Evolutionary conservation across 2,113 vertebrate genomes (phyloP).

Genomic region (Indicator maculatus): DNA sequence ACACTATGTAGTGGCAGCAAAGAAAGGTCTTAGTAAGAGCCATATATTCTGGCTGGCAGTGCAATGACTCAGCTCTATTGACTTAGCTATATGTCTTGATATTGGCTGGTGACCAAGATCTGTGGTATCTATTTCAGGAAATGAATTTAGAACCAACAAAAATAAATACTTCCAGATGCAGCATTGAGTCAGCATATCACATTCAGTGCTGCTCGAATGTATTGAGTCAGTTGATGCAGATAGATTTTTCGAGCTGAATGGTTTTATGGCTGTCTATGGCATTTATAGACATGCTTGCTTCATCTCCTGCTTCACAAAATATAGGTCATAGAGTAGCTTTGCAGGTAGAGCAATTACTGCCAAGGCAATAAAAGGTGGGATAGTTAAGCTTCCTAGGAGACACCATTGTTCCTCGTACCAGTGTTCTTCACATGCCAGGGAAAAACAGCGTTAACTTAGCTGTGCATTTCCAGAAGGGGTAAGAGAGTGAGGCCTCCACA

Average conservation of each 20-base stretch:
- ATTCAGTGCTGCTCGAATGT: conserved; percentile 47
- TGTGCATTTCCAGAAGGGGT: neutral
- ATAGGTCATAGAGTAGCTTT: conserved; percentile 15
- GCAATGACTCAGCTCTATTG: neutral
- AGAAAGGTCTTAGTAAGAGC: neutral
- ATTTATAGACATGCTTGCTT: conserved; percentile 65
- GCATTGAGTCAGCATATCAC: conserved; percentile 72
- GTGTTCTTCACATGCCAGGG: neutral
- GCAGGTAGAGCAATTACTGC: conserved; percentile 2
- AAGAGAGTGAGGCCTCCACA: neutral
- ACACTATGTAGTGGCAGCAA: neutral
- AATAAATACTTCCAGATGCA: conserved; percentile 71
- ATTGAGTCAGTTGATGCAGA: conserved; percentile 53
- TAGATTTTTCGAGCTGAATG: conserved; percentile 61
- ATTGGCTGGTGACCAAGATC: conserved; percentile 41
- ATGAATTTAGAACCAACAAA: conserved; percentile 41
- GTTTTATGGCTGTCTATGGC: conserved; percentile 54
- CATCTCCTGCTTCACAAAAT: conserved; percentile 5
- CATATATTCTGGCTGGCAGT: neutral
- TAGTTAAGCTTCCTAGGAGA: neutral
- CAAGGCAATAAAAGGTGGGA: neutral
- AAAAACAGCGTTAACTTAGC: neutral
- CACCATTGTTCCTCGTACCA: neutral
- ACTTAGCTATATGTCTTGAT: conserved; percentile 54
- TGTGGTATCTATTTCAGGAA: conserved; percentile 43